Evolutionary conservation across 2,888 invertebrate genomes (phyloP), one percentile per base, ranked within the genome.

Genomic region (Rhopalosiphum nymphaeae): DNA sequence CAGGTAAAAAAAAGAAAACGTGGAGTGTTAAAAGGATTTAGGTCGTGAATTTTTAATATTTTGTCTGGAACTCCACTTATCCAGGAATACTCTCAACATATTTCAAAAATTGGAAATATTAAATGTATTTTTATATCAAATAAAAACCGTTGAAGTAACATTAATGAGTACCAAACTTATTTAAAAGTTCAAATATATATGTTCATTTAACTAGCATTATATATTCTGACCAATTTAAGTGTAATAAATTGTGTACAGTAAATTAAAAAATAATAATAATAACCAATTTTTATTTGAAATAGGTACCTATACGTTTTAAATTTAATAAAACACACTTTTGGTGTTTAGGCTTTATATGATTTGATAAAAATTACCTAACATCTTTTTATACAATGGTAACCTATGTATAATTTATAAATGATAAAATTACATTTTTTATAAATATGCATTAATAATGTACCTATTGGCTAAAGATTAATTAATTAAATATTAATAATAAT

Each of bases 1-100:
- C 61, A 61, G 49, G 36, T 92, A 46, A n/a, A 42, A 87, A 86
- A 46, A 86, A 46, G 16, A 86, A 86, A 91, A 46, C 13, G 29
- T 10, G 11, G 25, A 86, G 29, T 57, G 57, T 56, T 57, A n/a
- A 57, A 46, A 86, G 57, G 25, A 91, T 61, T 57, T 85, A 85
- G n/a, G 84, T 91, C 57, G 53, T 86, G 57, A 57, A 86, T 36
- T 86, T 57, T 86, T 46, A 86, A 86, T 46, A 21, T 44, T 86
- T 67, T 57, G 84, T 56, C 44, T 67, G 36, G n/a, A 49, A 46
- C 29, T 49, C 9, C 36, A 42, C 78, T 36, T 78, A 36, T 78
- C 36, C 78, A 78, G 36, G 9, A 36, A 78, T 78, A 78, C 1
- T 36, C 9, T 78, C 21, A 1, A 78, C 21, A 21, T 78, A 78